Conservation (phyloP, 2,797 vertebrate genomes). For the Pseudopleuronectes americanus region DNA sequence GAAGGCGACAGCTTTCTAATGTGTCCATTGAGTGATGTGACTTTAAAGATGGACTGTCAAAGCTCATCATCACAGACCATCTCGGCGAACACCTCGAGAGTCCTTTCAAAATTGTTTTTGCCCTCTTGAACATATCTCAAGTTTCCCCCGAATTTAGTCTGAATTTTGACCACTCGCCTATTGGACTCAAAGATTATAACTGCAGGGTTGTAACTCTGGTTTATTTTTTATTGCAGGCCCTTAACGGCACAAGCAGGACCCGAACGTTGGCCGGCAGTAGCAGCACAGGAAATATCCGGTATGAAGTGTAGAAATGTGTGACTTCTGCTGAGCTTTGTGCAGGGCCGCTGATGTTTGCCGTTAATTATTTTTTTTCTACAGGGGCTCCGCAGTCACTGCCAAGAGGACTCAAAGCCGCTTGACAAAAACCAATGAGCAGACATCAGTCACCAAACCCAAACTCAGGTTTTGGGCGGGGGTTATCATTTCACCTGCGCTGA, state of each 20-base stretch:
- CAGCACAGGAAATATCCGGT: slow-evolving; percentile 75
- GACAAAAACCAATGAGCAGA: slow-evolving; percentile 47
- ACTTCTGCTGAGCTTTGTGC: accelerated
- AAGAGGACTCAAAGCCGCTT: slow-evolving; percentile 57
- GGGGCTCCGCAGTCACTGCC: neutral
- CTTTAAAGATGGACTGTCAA: too few species aligned
- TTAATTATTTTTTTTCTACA: slow-evolving; percentile 4
- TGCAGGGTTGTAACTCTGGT: too few species aligned
- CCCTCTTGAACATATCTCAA: too few species aligned
- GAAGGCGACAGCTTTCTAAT: neutral
- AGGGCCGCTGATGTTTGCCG: neutral
- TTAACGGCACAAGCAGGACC: slow-evolving; percentile 34
- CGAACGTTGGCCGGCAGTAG: slow-evolving; percentile 51
- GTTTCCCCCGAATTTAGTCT: too few species aligned
- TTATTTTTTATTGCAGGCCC: slow-evolving; percentile 31
- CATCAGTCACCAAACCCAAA: slow-evolving; percentile 3
- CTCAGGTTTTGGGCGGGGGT: slow-evolving; percentile 43
- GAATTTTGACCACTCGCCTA: too few species aligned
- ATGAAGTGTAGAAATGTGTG: neutral
- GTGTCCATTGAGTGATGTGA: neutral
- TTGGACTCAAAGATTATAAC: too few species aligned
- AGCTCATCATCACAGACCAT: too few species aligned
- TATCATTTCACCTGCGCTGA: neutral
- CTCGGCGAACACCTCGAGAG: too few species aligned
- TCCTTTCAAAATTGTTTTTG: too few species aligned